Evolutionary conservation across 2,888 invertebrate species (phyloP).

Genomic region (Pterostichus madidus): DNA sequence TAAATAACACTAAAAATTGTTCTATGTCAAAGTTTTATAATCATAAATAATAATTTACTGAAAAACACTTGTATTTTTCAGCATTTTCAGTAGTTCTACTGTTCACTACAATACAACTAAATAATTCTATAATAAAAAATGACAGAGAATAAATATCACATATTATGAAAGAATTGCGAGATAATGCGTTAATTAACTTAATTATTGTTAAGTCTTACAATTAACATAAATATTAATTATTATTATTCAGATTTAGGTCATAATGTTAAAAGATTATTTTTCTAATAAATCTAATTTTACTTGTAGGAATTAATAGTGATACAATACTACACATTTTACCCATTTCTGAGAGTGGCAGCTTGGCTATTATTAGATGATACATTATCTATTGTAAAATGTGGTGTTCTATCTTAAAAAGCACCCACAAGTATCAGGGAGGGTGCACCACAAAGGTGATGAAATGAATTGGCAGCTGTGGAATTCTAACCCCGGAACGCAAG

Average conservation of each 20-base stretch:
- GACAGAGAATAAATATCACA: constrained; percentile 43
- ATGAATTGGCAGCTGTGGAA: too few species aligned
- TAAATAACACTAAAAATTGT: not conserved
- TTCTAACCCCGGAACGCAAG: too few species aligned
- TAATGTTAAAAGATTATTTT: constrained; percentile 20
- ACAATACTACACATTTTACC: not conserved
- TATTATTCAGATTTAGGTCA: constrained; percentile 1
- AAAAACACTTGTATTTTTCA: not conserved
- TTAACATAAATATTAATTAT: constrained; percentile 27
- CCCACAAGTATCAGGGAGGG: too few species aligned
- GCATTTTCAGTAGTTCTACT: not conserved
- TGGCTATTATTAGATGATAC: too few species aligned
- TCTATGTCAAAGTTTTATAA: not conserved
- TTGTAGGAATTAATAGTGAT: not conserved
- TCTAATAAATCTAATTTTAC: constrained; percentile 1
- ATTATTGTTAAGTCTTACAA: not conserved
- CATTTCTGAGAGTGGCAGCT: too few species aligned
- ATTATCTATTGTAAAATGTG: too few species aligned
- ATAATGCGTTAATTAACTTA: not conserved
- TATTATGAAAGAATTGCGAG: constrained; percentile 34
- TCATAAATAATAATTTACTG: too few species aligned
- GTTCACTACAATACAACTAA: too few species aligned
- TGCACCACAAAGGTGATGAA: too few species aligned
- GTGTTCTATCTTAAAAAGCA: too few species aligned
- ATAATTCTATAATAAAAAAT: not conserved